Conservation (phyloP, 2,888 invertebrate genomes). For the Drosophila rellima region DNA sequence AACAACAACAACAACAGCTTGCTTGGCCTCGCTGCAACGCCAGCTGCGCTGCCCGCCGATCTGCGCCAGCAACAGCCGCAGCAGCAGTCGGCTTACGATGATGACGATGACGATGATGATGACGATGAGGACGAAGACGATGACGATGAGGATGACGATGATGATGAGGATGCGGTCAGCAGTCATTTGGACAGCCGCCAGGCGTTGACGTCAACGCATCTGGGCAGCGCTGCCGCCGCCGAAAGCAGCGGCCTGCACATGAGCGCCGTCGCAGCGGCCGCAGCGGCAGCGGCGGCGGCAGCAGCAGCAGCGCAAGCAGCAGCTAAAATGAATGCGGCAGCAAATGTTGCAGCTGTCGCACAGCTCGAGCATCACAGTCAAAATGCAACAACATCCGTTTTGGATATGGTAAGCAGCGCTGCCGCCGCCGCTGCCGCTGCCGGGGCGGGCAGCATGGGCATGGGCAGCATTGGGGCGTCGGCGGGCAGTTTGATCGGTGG, state of each 20-base stretch:
- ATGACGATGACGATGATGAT: slow-evolving; percentile 60
- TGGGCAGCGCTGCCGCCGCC: slow-evolving; percentile 50
- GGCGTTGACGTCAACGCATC: slow-evolving; percentile 49
- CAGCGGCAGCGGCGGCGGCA: slow-evolving; percentile 67
- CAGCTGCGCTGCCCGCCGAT: slow-evolving; percentile 46
- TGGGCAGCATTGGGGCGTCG: slow-evolving; percentile 36
- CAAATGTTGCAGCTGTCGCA: slow-evolving; percentile 34
- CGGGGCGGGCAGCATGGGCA: slow-evolving; percentile 18
- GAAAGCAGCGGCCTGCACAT: slow-evolving; percentile 62
- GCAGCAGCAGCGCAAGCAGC: slow-evolving; percentile 68
- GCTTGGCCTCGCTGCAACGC: slow-evolving; percentile 18
- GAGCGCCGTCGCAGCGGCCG: slow-evolving; percentile 66
- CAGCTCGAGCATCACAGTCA: slow-evolving; percentile 66
- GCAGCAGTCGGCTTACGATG: slow-evolving; percentile 51
- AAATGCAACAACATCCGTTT: slow-evolving; percentile 35
- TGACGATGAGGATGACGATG: slow-evolving; percentile 63
- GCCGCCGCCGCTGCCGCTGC: slow-evolving; percentile 13
- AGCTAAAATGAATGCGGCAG: slow-evolving; percentile 62
- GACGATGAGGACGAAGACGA: slow-evolving; percentile 61
- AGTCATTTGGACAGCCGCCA: slow-evolving; percentile 41
- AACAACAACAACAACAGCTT: slow-evolving; percentile 47
- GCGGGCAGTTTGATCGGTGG: slow-evolving; percentile 55
- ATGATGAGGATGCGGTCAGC: slow-evolving; percentile 55
- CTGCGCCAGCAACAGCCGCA: slow-evolving; percentile 48
- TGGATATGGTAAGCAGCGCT: slow-evolving; percentile 57